phyloP scores from a whole-genome alignment of 2,888 invertebrate genomes.

The Tillus elongatus region DNA sequence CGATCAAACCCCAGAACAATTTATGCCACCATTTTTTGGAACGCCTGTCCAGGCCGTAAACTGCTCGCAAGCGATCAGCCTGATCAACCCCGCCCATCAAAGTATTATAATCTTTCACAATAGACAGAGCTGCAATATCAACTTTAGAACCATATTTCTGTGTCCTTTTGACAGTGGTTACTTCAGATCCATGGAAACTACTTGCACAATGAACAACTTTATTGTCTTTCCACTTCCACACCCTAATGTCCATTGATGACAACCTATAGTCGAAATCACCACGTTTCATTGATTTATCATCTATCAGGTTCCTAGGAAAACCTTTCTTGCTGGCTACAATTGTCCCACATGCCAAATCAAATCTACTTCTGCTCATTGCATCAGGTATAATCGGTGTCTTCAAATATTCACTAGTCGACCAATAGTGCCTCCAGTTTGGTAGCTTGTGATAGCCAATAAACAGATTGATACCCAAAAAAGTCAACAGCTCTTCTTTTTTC shows the following conservation, averaged over 20 bases:
- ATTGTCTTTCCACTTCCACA: constrained; percentile 20
- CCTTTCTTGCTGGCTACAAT: constrained; percentile 14
- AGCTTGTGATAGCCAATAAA: constrained; percentile 15
- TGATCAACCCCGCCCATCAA: constrained; percentile 19
- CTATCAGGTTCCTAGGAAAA: constrained; percentile 13
- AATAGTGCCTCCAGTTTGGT: constrained; percentile 9
- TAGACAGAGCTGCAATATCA: constrained; percentile 14
- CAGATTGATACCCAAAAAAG: constrained; percentile 12
- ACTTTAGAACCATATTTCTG: constrained; percentile 12
- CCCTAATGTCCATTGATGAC: constrained; percentile 11
- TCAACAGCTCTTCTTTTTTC: constrained; percentile 12
- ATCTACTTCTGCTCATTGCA: constrained; percentile 11
- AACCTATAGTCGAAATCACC: constrained; percentile 15
- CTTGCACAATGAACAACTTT: constrained; percentile 16
- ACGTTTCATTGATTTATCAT: no score
- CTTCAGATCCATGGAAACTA: constrained; percentile 20
- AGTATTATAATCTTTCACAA: constrained; percentile 20
- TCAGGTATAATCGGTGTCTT: constrained; percentile 1
- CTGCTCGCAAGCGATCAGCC: constrained; percentile 8
- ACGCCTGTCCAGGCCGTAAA: constrained; percentile 9
- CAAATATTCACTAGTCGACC: constrained; percentile 5
- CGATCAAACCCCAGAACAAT: constrained; percentile 21
- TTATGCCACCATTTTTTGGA: no score
- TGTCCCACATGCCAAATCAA: constrained; percentile 20
- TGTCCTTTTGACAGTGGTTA: no score